Conservation (phyloP, 2,888 invertebrate species). For the Eucera pruinosa region DNA sequence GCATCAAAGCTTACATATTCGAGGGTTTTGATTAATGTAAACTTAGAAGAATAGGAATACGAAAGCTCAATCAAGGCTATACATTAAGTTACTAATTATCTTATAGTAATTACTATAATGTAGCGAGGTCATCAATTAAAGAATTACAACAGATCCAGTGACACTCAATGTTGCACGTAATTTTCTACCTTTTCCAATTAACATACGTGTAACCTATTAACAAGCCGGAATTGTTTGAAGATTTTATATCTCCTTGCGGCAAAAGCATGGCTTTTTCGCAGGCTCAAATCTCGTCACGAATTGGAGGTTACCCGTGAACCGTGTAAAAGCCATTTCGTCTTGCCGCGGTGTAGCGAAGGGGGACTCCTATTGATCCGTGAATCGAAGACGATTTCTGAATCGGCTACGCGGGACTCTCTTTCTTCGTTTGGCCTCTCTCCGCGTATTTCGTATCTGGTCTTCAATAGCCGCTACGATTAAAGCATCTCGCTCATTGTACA, state of each 20-base stretch:
- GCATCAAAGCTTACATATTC: too few species aligned
- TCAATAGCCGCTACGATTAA: constrained; percentile 60
- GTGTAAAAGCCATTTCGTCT: constrained; percentile 53
- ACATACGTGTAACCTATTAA: too few species aligned
- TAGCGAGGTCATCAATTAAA: too few species aligned
- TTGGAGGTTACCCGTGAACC: constrained; percentile 38
- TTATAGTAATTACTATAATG: too few species aligned
- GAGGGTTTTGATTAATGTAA: too few species aligned
- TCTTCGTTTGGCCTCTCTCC: constrained; percentile 12
- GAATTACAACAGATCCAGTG: too few species aligned
- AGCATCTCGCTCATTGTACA: constrained; percentile 52
- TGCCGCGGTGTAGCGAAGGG: constrained; percentile 14
- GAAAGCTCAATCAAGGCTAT: too few species aligned
- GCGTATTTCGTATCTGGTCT: constrained; percentile 45
- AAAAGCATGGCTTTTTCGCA: too few species aligned
- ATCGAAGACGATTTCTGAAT: constrained; percentile 35
- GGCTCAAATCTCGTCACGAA: constrained; percentile 31
- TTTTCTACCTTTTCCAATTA: too few species aligned
- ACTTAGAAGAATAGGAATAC: too few species aligned
- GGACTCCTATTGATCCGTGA: constrained; percentile 64
- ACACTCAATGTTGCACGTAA: too few species aligned
- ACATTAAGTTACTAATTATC: too few species aligned
- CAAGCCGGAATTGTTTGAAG: constrained; percentile 31
- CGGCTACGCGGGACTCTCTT: constrained; percentile 8
- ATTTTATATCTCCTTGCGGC: constrained; percentile 47